Evolutionary conservation across 30 jellyfish, hydroid and myxozoan species (phyloP), one percentile per base, ranked within the genome.

Genomic region (Hydractinia symbiolongicarpus): DNA sequence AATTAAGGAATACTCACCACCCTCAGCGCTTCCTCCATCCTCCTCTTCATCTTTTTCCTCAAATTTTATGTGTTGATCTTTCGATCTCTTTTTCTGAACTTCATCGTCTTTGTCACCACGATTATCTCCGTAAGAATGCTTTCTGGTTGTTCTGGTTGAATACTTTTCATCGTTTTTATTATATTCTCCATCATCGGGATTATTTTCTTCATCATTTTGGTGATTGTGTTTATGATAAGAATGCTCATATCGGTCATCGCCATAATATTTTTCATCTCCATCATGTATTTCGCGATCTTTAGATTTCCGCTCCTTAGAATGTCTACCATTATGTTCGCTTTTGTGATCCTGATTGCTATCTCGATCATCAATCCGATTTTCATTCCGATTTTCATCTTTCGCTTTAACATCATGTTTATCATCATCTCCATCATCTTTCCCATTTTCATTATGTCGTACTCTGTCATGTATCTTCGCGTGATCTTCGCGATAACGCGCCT

Each of bases 311-410:
- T 56, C 77, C 7, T 64, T 64, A 9, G 54, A 51, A 16, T 77
- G 85, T 61, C 66, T 75, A 40, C 60, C 60, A 4, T 44, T 61
- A 54, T 9, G 6, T 15, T 77, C 78, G 73, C 60, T 55, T 19
- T 57, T 30, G 56, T 64, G 74, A 6, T 64, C 14, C 53, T 55
- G 30, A 7, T 83, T 56, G 40, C 44, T 58, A 76, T 55, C 88
- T 4, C 82, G 50, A 77, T 82, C 95, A 16, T 64, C 95, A 20
- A 76, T 90, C 7, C 75, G 91, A 67, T 75, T 72, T 4, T 21
- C 21, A 53, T 85, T 83, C 8, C 79, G 88, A 82, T 76, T 81
- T 0, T 86, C 58, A 5, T 83, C 93, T 40, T 77, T 83, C 53
- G 70, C 66, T 20, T 79, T 87, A 50, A 82, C 9, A 16, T 56